A percentile compares a stretch with the other conserved stretches of the same genome.
These are phyloP conservation scores for Carollia perspicillata DNA, from an alignment of 2,113 vertebrate genomes.

Conservation along the genomic window DNA sequence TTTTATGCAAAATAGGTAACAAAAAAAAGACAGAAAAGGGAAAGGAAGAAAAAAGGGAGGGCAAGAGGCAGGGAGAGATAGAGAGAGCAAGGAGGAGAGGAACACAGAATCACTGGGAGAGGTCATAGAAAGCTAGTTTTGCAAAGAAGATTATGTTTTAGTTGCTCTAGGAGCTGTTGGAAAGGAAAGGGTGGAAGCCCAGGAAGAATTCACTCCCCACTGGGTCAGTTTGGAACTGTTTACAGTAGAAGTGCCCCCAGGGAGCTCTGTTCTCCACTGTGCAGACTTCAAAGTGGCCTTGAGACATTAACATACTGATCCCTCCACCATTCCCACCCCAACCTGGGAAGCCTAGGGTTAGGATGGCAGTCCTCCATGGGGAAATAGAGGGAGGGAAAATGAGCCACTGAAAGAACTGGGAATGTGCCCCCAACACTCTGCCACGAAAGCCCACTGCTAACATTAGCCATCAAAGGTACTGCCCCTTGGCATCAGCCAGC, in stretches of 20 bases:
- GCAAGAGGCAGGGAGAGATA: fast-evolving
- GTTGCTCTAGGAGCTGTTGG: neutral
- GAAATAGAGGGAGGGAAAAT: conserved; percentile 28
- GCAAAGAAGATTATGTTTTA: neutral
- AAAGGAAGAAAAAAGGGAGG: too few relatives aligned
- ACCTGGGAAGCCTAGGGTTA: neutral
- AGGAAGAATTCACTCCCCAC: neutral
- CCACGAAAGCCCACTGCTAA: neutral
- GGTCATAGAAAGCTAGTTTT: neutral
- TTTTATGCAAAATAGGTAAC: neutral
- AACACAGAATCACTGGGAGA: neutral
- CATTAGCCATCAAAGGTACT: neutral
- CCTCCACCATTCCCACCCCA: neutral
- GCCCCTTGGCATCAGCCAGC: neutral
- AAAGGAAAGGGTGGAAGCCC: neutral
- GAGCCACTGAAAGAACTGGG: neutral
- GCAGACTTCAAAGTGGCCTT: conserved; percentile 40
- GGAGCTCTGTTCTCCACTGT: neutral
- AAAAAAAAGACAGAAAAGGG: neutral
- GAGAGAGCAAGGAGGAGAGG: neutral
- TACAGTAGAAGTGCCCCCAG: neutral
- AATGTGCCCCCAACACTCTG: neutral
- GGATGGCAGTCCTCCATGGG: neutral
- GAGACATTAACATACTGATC: conserved; percentile 3
- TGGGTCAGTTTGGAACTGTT: neutral